Conservation (phyloP, 2,888 invertebrate species). For the Brachyptera risi region DNA sequence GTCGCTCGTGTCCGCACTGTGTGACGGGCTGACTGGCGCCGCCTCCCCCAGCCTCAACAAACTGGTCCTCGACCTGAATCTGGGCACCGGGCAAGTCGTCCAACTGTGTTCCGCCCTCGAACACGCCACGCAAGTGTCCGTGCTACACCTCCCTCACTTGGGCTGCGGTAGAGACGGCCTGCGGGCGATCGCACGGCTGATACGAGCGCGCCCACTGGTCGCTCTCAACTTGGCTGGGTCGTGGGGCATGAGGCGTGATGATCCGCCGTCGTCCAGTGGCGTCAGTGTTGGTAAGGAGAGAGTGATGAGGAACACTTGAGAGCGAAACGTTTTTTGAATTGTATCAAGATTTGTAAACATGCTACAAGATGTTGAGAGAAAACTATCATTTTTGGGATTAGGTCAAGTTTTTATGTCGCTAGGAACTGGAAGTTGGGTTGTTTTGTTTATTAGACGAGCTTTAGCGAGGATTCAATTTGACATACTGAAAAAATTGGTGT, state of each 20-base stretch:
- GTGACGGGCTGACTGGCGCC: conserved; percentile 41
- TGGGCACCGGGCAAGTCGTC: conserved; percentile 51
- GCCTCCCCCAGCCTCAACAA: conserved; percentile 45
- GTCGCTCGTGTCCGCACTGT: conserved; percentile 52
- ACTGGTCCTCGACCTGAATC: conserved; percentile 52
- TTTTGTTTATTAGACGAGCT: too few relatives aligned
- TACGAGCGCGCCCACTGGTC: conserved; percentile 48
- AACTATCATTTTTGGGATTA: too few relatives aligned
- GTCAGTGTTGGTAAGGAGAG: conserved; percentile 50
- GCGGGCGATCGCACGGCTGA: conserved; percentile 48
- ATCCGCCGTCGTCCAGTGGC: conserved; percentile 50
- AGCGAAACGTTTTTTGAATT: too few relatives aligned
- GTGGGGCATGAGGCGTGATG: conserved; percentile 49
- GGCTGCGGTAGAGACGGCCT: conserved; percentile 53
- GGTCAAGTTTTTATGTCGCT: too few relatives aligned
- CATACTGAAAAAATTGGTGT: too few relatives aligned
- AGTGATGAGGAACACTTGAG: too few relatives aligned
- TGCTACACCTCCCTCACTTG: conserved; percentile 52
- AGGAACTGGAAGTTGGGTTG: too few relatives aligned
- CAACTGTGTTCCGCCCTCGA: conserved; percentile 50
- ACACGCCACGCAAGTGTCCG: conserved; percentile 49
- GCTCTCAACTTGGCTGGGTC: conserved; percentile 51
- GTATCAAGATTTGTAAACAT: too few relatives aligned
- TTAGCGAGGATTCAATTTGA: too few relatives aligned
- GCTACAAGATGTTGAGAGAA: too few relatives aligned